Percentiles rank a stretch among this genome's conserved stretches.
phyloP scores from a whole-genome alignment of 64 coral and sea anemone genomes.

The Anthopleura sola region DNA sequence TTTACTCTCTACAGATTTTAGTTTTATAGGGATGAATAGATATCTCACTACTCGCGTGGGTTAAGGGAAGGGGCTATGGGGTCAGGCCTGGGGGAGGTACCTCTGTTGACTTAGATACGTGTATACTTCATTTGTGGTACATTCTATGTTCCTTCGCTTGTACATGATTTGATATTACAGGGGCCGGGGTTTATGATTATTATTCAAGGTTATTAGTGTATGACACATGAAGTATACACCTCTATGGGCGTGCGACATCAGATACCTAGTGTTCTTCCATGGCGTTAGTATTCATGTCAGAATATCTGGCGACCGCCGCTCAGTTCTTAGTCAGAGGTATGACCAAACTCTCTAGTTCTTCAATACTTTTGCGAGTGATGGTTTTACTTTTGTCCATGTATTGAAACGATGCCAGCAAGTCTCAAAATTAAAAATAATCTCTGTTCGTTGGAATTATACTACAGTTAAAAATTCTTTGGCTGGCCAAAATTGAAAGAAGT shows the following conservation, averaged over 20 bases:
- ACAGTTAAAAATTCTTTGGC: no score
- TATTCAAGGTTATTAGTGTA: neutral
- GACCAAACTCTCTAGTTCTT: no score
- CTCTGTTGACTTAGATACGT: neutral
- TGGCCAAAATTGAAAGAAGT: no score
- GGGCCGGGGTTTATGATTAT: slow-evolving; percentile 1
- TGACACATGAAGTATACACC: neutral
- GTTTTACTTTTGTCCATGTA: no score
- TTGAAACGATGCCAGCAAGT: no score
- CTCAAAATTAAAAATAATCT: no score
- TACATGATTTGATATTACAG: slow-evolving; percentile 3
- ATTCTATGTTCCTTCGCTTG: neutral
- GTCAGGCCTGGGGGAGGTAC: neutral
- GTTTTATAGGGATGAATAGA: neutral
- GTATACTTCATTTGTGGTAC: neutral
- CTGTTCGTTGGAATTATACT: no score
- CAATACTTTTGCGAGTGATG: no score
- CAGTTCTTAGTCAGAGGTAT: no score
- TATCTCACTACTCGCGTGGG: neutral
- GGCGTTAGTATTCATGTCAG: no score
- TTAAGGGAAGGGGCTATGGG: neutral
- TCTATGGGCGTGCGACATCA: neutral
- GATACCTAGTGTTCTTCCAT: neutral
- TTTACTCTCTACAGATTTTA: slow-evolving; percentile 4
- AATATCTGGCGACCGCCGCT: no score